phyloP scores from a whole-genome alignment of 2,888 invertebrate genomes.

The Yponomeuta sedellus region DNA sequence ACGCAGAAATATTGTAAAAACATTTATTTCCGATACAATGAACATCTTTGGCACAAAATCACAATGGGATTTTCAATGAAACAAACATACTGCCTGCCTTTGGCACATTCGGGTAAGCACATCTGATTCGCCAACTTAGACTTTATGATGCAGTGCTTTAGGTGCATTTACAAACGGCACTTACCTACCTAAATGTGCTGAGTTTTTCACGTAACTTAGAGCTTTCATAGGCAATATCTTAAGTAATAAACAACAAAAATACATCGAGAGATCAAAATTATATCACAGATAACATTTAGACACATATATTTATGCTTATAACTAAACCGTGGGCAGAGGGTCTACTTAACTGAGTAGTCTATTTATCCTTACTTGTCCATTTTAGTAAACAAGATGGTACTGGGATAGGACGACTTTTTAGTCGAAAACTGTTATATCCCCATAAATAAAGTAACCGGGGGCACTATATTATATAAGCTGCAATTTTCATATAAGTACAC shows the following conservation, averaged over 20 bases:
- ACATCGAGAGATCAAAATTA: constrained; percentile 35
- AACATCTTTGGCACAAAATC: constrained; percentile 26
- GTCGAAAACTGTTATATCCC: too few species aligned
- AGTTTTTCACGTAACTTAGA: not conserved
- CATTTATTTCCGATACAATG: constrained; percentile 26
- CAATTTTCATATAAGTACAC: too few species aligned
- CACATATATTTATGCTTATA: constrained; percentile 14
- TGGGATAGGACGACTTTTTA: too few species aligned
- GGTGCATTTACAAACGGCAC: not conserved
- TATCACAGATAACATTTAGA: constrained; percentile 34
- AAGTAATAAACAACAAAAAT: constrained; percentile 18
- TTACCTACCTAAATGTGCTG: not conserved
- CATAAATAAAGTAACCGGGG: too few species aligned
- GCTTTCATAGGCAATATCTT: not conserved
- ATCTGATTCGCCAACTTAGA: not conserved
- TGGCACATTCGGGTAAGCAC: not conserved
- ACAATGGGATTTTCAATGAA: constrained; percentile 22
- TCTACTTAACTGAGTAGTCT: too few species aligned
- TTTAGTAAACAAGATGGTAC: too few species aligned
- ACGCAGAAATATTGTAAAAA: constrained; percentile 18
- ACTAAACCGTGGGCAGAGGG: not conserved
- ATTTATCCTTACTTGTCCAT: too few species aligned
- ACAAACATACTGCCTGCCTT: not conserved
- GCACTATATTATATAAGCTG: too few species aligned
- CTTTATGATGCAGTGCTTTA: not conserved